Base-by-base conservation (phyloP, 2,113 vertebrate species). In the Ranitomeya imitator region DNA sequence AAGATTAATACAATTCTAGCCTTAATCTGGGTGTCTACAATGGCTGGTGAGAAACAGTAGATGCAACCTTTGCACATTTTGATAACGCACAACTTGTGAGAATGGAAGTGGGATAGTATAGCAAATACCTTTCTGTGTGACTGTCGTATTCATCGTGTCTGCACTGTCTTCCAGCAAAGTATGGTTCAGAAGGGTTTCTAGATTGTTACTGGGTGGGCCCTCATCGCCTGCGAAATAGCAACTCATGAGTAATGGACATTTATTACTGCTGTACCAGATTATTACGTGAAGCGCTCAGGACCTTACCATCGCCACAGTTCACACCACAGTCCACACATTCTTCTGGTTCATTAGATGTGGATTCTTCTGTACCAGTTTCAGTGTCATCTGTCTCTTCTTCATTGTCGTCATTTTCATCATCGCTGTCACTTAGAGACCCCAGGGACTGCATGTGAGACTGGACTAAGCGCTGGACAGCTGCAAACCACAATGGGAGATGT, bases 401-500 rank as follows among this genome's bases (percentile, higher is more conserved):
- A 89, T 93, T 94, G 74, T 95, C 94, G 13, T 93, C 93, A 86
- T 97, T 96, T 2, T 96, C 90, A 87, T 91, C 92, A 90, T 94
- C 95, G 78, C 94, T 96, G 87, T 97, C 95, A 7, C 93, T 93
- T 93, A 98, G 71, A 86, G 94, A 92, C 71, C 92, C 91, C 86
- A 93, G 93, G 0, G 96, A 94, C 92, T 96, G 95, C 91, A 98
- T 90, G 92, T 97, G 97, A 80, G 96, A 96, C 93, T 97, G 95
- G 12, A 96, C 97, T 71, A 99, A 96, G 93, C 95, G 96, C 93
- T 99, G 97, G 89, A 99, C 94, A 0, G 96, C 97, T 99, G 91
- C 60, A 77, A 80, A 4, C 23, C 13, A 61, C 90, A 78, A 77
- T 26, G 11, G 63, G 11, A 18, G 60, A 79, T 79, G n/a, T 37